Percentiles rank a stretch among this genome's conserved stretches.
These are phyloP conservation scores for Amorpha juglandis DNA, from an alignment of 2,888 invertebrate species.

Conservation along the genomic window DNA sequence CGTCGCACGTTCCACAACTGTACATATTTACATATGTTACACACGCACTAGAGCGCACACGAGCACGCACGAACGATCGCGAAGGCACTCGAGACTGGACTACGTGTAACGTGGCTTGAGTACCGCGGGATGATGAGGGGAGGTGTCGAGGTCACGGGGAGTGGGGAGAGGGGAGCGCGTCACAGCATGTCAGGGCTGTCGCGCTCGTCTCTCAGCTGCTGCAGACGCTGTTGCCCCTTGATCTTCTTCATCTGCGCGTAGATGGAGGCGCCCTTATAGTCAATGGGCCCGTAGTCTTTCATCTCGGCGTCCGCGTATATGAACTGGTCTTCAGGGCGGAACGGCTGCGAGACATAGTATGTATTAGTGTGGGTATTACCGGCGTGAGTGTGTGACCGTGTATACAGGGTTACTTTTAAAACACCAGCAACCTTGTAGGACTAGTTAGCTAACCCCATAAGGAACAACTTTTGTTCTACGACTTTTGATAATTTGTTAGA, in stretches of 20 bases:
- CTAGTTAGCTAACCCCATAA: too few relatives aligned
- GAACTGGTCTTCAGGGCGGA: constrained; percentile 90
- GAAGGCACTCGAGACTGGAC: neutral
- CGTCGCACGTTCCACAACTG: constrained; percentile 19
- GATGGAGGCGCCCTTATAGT: constrained; percentile 95
- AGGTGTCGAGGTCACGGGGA: neutral
- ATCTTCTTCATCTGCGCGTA: constrained; percentile 90
- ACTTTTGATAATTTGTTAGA: too few relatives aligned
- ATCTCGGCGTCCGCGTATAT: constrained; percentile 96
- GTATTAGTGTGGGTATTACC: neutral
- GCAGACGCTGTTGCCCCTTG: constrained; percentile 79
- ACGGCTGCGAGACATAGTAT: constrained; percentile 86
- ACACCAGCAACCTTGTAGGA: too few relatives aligned
- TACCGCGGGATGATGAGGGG: neutral
- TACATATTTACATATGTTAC: constrained; percentile 22
- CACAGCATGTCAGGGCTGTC: constrained; percentile 72
- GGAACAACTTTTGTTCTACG: too few relatives aligned
- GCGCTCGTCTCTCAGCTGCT: constrained; percentile 73
- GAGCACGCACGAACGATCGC: neutral
- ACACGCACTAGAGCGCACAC: constrained; percentile 9
- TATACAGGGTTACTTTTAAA: too few relatives aligned
- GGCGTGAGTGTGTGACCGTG: neutral
- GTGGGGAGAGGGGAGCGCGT: constrained; percentile 36
- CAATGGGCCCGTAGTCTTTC: constrained; percentile 95
- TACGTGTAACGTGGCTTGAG: neutral